These are phyloP conservation scores for Pachypanchax playfairii DNA, from an alignment of 2,113 vertebrate species.

Conservation along the genomic window DNA sequence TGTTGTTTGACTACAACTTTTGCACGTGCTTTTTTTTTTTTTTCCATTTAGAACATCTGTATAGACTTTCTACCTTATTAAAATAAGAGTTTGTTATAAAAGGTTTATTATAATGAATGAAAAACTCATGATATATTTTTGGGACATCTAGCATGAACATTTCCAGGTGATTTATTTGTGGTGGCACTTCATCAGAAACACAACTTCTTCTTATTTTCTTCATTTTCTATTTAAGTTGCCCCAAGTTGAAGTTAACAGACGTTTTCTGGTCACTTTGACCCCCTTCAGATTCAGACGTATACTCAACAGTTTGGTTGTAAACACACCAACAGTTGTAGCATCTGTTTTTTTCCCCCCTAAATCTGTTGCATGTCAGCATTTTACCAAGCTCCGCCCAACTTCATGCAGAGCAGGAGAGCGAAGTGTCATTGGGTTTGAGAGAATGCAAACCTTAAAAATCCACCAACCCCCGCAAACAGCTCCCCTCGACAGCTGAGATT, in stretches of 20 bases:
- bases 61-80: too few species aligned
- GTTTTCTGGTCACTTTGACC: constrained; percentile 24
- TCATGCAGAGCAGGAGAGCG: constrained; percentile 11
- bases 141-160: too few species aligned
- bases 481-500: constrained; percentile 76
- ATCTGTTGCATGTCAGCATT: constrained; percentile 63
- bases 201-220: constrained; percentile 6
- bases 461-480: constrained; percentile 45
- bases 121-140: too few species aligned
- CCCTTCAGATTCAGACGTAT: constrained; percentile 10
- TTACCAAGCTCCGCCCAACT: constrained; percentile 46
- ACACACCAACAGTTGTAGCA: constrained; percentile 56
- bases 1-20: too few species aligned
- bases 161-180: background rate
- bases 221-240: background rate
- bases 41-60: too few species aligned
- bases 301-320: constrained; percentile 33
- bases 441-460: constrained; percentile 47
- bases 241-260: background rate
- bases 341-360: constrained; percentile 39
- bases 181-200: background rate
- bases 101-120: too few species aligned
- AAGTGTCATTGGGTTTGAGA: constrained; percentile 43
- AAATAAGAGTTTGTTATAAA: too few species aligned
- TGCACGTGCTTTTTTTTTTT: too few species aligned